A percentile compares a stretch with the other conserved stretches of the same genome.
phyloP scores from a whole-genome alignment of 2,888 invertebrate species.

The Pristionchus mayeri region DNA sequence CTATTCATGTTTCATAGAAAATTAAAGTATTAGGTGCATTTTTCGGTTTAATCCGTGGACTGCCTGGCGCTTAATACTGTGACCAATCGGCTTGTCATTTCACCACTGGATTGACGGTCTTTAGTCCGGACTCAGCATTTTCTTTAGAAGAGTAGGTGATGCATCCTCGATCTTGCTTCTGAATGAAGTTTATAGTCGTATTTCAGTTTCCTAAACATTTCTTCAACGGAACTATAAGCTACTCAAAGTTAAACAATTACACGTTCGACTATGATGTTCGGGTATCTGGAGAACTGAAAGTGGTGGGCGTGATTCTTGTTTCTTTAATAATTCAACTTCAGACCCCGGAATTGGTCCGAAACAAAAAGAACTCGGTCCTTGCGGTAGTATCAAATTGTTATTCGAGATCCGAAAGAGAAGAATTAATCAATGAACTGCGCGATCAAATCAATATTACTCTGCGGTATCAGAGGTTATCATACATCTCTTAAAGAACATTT shows the following conservation, averaged over 20 bases:
- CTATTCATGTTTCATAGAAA: too few relatives aligned
- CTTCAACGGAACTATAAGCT: conserved; percentile 36
- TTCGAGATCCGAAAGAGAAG: not conserved
- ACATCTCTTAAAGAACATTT: not conserved
- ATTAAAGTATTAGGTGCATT: too few relatives aligned
- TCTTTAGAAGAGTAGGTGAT: too few relatives aligned
- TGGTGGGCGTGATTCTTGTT: too few relatives aligned
- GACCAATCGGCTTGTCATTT: too few relatives aligned
- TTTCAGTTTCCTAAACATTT: conserved; percentile 3
- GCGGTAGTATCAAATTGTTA: not conserved
- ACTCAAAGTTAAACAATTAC: conserved; percentile 15
- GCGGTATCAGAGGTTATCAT: not conserved
- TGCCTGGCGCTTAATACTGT: too few relatives aligned
- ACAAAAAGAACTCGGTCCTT: not conserved
- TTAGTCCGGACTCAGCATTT: too few relatives aligned
- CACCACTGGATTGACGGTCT: too few relatives aligned
- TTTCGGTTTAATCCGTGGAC: too few relatives aligned
- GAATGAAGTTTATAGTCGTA: not conserved
- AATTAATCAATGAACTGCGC: not conserved
- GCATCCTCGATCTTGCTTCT: not conserved
- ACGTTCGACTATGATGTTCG: not conserved
- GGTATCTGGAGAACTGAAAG: not conserved
- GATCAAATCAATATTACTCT: not conserved
- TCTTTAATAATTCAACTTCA: too few relatives aligned
- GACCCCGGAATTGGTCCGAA: not conserved